A percentile compares a stretch with the other conserved stretches of the same genome.
Conservation (phyloP, 1,140 invertebrate genomes). For the Calephelis virginiensis region DNA sequence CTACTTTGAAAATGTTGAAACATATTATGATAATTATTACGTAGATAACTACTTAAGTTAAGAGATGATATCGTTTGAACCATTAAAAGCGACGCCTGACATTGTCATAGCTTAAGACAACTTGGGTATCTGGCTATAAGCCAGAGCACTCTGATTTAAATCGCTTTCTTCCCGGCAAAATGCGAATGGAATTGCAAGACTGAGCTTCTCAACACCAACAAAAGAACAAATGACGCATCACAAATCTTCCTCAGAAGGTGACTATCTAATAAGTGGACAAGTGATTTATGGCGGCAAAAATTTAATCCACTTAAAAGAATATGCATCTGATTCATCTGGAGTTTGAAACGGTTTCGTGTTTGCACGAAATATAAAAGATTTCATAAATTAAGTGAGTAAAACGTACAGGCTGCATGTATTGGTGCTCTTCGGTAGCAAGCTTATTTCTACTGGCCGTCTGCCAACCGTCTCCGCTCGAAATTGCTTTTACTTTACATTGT, state of each 20-base stretch:
- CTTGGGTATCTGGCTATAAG: conserved; percentile 50
- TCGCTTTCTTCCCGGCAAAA: conserved; percentile 25
- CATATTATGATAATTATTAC: not conserved
- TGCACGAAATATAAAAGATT: conserved; percentile 38
- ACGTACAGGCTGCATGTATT: conserved; percentile 52
- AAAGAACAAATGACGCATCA: conserved; percentile 18
- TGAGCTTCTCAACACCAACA: conserved; percentile 17
- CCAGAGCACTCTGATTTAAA: conserved; percentile 59
- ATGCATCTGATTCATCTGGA: conserved; percentile 15
- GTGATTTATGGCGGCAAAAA: conserved; percentile 11
- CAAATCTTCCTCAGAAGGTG: conserved; percentile 16
- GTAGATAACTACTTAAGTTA: conserved; percentile 33
- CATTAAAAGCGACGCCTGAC: conserved; percentile 51
- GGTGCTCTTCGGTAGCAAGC: conserved; percentile 60
- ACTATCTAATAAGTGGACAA: conserved; percentile 18
- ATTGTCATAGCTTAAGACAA: conserved; percentile 55
- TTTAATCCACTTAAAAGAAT: conserved; percentile 20
- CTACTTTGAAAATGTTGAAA: too few relatives aligned
- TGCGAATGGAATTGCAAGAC: conserved; percentile 20
- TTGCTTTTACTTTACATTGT: conserved; percentile 68
- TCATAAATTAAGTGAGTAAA: conserved; percentile 53
- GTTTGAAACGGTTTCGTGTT: conserved; percentile 20
- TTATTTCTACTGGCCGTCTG: conserved; percentile 69
- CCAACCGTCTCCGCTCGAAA: conserved; percentile 64
- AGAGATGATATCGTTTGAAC: conserved; percentile 48